Percentiles rank a stretch among this genome's conserved stretches.
phyloP scores from a whole-genome alignment of 2,113 vertebrate species.

The Rhombomys opimus region DNA sequence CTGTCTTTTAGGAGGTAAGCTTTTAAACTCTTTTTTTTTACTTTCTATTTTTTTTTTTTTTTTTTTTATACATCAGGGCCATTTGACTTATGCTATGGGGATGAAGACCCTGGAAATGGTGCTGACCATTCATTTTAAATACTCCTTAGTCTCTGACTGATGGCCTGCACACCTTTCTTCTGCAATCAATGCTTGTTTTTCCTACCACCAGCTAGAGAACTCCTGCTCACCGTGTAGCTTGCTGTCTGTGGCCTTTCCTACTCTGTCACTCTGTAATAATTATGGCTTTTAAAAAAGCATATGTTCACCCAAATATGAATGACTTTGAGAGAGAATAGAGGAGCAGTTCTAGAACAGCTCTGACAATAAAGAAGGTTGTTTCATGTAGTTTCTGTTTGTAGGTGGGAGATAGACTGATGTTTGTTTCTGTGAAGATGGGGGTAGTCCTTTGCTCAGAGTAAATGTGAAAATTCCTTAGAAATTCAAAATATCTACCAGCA shows the following conservation, averaged over 20 bases:
- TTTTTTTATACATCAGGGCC: neutral
- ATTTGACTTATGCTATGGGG: neutral
- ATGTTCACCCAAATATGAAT: conserved; percentile 18
- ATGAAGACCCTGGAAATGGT: neutral
- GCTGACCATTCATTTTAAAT: neutral
- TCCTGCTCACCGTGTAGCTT: conserved; percentile 17
- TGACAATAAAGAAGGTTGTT: neutral
- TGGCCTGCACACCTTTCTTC: neutral
- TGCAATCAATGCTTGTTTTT: conserved; percentile 8
- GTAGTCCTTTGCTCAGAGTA: neutral
- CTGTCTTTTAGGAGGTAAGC: neutral
- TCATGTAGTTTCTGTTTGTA: neutral
- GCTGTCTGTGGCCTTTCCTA: conserved; percentile 55
- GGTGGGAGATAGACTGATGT: neutral
- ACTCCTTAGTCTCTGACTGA: neutral
- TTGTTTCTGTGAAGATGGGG: neutral
- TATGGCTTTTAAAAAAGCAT: conserved; percentile 19
- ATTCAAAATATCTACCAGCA: neutral
- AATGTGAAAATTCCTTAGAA: neutral
- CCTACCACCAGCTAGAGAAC: conserved; percentile 41
- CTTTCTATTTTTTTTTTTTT: neutral
- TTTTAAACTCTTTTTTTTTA: neutral
- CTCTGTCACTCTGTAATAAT: conserved; percentile 63
- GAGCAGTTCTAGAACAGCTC: neutral
- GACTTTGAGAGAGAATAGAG: conserved; percentile 24